phyloP scores from a whole-genome alignment of 1,140 invertebrate species.

The Drosophila rufa region DNA sequence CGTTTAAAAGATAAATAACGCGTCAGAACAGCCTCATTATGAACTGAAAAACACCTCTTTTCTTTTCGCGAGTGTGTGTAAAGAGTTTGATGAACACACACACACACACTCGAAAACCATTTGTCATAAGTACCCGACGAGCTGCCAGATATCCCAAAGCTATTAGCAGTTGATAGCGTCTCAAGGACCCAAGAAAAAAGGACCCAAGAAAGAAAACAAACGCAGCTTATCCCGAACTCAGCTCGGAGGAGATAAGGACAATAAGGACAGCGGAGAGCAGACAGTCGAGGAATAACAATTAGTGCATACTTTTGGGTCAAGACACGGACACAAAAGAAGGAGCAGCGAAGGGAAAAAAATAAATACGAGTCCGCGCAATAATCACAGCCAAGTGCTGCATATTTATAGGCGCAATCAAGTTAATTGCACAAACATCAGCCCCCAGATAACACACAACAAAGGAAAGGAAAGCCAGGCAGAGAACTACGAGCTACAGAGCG shows the following conservation, averaged over 20 bases:
- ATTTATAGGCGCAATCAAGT: conserved; percentile 84
- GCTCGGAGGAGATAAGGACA: conserved; percentile 24
- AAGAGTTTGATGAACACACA: conserved; percentile 4
- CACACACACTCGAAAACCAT: conserved; percentile 9
- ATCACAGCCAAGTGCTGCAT: conserved; percentile 80
- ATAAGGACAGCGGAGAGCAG: conserved; percentile 8
- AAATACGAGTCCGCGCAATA: conserved; percentile 66
- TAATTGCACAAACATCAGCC: conserved; percentile 68
- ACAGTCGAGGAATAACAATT: conserved; percentile 71
- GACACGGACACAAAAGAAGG: conserved; percentile 26
- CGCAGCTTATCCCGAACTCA: neutral
- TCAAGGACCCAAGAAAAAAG: conserved; percentile 16
- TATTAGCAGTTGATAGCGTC: conserved; percentile 68
- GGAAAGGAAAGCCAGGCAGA: conserved; percentile 1
- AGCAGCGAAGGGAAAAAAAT: conserved; percentile 3
- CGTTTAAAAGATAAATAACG: neutral
- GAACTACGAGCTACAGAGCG: neutral
- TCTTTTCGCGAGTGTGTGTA: neutral
- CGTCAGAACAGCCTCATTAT: conserved; percentile 7
- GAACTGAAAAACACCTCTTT: neutral
- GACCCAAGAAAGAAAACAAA: neutral
- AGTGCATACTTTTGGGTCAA: conserved; percentile 67
- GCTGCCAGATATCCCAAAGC: conserved; percentile 44
- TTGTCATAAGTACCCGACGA: conserved; percentile 22
- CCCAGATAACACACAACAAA: conserved; percentile 28